Evolutionary conservation across 2,113 vertebrate species (phyloP), one percentile per base, ranked within the genome.

Genomic region (Motacilla tschutschensis): DNA sequence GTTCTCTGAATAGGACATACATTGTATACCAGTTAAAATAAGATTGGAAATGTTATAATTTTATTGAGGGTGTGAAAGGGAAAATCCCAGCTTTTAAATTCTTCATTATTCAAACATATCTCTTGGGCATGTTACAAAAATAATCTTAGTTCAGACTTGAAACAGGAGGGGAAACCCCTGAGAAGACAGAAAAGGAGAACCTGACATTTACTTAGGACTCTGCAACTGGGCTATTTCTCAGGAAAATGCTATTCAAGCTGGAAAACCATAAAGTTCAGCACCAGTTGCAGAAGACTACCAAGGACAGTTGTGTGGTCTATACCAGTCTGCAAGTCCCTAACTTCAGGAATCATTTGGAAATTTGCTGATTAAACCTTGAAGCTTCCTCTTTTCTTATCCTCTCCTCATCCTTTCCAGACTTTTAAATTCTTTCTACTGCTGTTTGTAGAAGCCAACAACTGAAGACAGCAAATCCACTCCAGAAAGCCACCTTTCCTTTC

Each of bases 131-230:
- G 59, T 54, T 51, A 12, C 40, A 80, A 48, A 46, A 40, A 46
- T 17, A 24, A 16, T 50, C 47, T 55, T 18, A 31, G 55, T 79
- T 79, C 78, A 76, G 24, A n/a, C 44, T 82, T 92, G 64, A 86
- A 84, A 72, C 19, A 65, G 24, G 26, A 86, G 83, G 83, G 81
- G 40, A 93, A 90, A 74, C 36, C 86, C 83, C 88, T 88, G 62
- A 81, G 41, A 70, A 90, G 47, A 69, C 29, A 84, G 67, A 90
- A 91, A 92, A 93, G 48, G 48, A 82, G 93, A 95, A 93, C 67
- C 16, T 94, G 84, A 71, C 84, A 95, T 95, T 95, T 91, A 64
- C 19, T 79, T 35, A 67, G 57, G 60, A 77, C 21, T 86, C 22
- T 53, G 35, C 24, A 79, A 24, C 40, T 59, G 38, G 62, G 10